Evolutionary conservation across 2,888 invertebrate genomes (phyloP).

Genomic region (Sphaerophoria rueppellii): DNA sequence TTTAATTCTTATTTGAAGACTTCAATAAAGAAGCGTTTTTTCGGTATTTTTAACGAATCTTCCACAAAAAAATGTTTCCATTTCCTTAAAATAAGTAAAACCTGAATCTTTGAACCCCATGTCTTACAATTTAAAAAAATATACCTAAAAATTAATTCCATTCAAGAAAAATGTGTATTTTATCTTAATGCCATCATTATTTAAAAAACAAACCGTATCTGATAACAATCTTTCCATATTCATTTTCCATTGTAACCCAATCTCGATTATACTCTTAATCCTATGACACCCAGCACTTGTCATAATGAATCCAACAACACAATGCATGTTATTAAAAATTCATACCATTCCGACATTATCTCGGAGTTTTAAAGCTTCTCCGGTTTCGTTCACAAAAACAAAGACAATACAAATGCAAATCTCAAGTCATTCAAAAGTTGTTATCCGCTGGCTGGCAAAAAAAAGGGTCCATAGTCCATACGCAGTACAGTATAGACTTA

Average conservation of each 20-base stretch:
- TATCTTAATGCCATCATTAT: not conserved
- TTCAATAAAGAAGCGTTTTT: too few relatives aligned
- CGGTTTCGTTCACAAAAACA: slow-evolving; percentile 1
- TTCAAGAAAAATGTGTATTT: not conserved
- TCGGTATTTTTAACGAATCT: too few relatives aligned
- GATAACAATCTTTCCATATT: slow-evolving; percentile 17
- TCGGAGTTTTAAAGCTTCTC: not conserved
- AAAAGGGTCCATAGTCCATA: slow-evolving; percentile 27
- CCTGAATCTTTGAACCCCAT: too few relatives aligned
- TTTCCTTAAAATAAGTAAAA: too few relatives aligned
- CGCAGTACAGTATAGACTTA: not conserved
- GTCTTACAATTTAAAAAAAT: too few relatives aligned
- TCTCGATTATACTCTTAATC: slow-evolving; percentile 11
- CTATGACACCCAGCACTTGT: slow-evolving; percentile 28
- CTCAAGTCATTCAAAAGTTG: slow-evolving; percentile 43
- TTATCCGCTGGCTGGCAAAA: slow-evolving; percentile 31
- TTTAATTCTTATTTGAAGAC: too few relatives aligned
- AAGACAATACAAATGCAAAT: slow-evolving; percentile 58
- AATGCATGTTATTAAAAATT: slow-evolving; percentile 26
- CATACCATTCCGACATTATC: not conserved
- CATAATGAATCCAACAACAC: slow-evolving; percentile 13
- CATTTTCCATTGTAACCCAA: slow-evolving; percentile 14
- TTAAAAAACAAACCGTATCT: not conserved
- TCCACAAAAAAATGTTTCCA: too few relatives aligned
- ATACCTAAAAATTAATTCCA: not conserved